phyloP scores from a whole-genome alignment of 2,888 invertebrate species.

The Phrixothrix hirtus region DNA sequence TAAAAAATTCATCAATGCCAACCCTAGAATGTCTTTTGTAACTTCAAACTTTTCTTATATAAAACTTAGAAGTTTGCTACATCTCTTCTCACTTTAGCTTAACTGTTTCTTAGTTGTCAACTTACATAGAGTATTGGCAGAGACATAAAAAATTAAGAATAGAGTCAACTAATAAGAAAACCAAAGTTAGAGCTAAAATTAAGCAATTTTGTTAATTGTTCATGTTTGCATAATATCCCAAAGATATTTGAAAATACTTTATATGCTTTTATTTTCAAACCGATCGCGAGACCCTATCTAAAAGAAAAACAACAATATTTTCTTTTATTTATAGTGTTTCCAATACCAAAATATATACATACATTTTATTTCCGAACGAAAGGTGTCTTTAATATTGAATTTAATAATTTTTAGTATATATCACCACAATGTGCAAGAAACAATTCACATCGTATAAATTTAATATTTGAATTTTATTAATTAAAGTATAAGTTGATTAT shows the following conservation, averaged over 20 bases:
- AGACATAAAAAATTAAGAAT: constrained; percentile 9
- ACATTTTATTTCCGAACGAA: neutral
- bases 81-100: constrained; percentile 8
- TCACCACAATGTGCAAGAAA: no score
- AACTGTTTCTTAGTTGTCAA: constrained; percentile 8
- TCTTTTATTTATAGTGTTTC: constrained; percentile 9
- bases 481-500: no score
- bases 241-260: neutral
- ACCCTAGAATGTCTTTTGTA: constrained; percentile 5
- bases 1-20: constrained; percentile 12
- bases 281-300: constrained; percentile 3
- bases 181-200: no score
- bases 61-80: constrained; percentile 17
- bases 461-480: no score
- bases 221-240: neutral
- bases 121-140: constrained; percentile 14
- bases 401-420: neutral
- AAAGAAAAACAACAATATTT: constrained; percentile 5
- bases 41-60: constrained; percentile 13
- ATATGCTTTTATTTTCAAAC: constrained; percentile 1
- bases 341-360: neutral
- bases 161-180: constrained; percentile 6
- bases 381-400: neutral
- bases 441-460: no score
- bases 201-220: neutral